Conservation (phyloP, 2,113 vertebrate species). For the Plectropomus leopardus region DNA sequence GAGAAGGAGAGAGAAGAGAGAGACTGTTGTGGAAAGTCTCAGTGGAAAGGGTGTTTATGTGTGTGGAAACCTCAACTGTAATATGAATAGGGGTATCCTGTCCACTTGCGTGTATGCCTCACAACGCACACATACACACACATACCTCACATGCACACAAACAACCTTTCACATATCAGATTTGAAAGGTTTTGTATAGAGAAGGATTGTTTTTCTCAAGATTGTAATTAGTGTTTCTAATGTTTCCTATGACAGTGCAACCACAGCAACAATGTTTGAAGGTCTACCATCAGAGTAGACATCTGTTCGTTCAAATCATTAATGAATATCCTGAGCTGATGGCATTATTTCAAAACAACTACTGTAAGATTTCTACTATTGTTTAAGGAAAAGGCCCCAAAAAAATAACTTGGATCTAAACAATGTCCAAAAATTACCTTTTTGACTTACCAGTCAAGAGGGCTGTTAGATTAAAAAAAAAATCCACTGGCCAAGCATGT, state of each 20-base stretch:
- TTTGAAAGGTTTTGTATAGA: background rate
- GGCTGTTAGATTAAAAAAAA: no score
- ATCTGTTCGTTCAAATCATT: background rate
- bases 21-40: conserved; percentile 26
- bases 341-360: background rate
- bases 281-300: background rate
- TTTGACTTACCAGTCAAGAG: no score
- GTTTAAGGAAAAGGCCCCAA: no score
- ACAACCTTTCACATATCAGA: background rate
- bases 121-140: background rate
- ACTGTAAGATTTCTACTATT: background rate
- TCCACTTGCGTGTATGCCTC: background rate
- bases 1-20: background rate
- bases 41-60: conserved; percentile 35
- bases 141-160: background rate
- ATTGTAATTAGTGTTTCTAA: background rate
- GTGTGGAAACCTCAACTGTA: conserved; percentile 27
- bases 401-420: no score
- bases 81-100: conserved; percentile 27
- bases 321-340: conserved; percentile 1
- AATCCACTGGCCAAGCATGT: no score
- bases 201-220: background rate
- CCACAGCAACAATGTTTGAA: background rate
- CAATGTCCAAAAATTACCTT: no score
- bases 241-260: background rate